Base-by-base conservation (phyloP, 2,113 vertebrate genomes). In the Phylloscopus whistleri region DNA sequence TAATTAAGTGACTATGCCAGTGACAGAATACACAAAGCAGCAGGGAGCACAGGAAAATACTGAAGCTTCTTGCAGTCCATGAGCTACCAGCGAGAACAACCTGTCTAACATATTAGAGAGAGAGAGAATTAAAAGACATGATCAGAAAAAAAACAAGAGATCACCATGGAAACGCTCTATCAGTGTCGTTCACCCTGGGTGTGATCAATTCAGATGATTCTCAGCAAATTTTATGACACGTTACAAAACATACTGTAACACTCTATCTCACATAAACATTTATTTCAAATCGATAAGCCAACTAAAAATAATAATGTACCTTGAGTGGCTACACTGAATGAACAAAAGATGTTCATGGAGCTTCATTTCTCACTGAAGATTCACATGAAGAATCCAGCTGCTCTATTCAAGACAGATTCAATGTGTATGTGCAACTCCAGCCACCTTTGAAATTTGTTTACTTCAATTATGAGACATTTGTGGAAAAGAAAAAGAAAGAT, bases 1-100 rank as follows among this genome's bases (percentile, higher is more conserved):
- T 96, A 93, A 96, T 80, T 90, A 92, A 95, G 80, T 69, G 93
- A 91, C 94, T 84, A 39, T 44, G 72, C 84, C 77, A 77, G 84
- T 60, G 81, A 94, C 58, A 87, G 69, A 84, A 85, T 73, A 94
- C 79, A 87, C 87, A 94, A 92, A 94, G 55, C 93, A 88, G 89
- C 82, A 88, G 82, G 84, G 60, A 85, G 41, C 5, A 49, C 4
- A 58, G 59, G 68, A 89, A 93, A 78, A 89, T 46, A 64, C 46
- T 41, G 81, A 84, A 78, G 74, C 67, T 86, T 64, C 60, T 41
- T 59, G 68, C 24, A 75, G 68, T 11, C 48, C 30, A 60, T 7
- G 90, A 86, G 74, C 35, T 92, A 78, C 51, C 7, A 17, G 79
- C 1, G 20, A 88, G 78, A 94, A 33, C 72, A 94, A 63, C 24